Evolutionary conservation across 2,888 invertebrate genomes (phyloP).

Genomic region (Melolontha melolontha): DNA sequence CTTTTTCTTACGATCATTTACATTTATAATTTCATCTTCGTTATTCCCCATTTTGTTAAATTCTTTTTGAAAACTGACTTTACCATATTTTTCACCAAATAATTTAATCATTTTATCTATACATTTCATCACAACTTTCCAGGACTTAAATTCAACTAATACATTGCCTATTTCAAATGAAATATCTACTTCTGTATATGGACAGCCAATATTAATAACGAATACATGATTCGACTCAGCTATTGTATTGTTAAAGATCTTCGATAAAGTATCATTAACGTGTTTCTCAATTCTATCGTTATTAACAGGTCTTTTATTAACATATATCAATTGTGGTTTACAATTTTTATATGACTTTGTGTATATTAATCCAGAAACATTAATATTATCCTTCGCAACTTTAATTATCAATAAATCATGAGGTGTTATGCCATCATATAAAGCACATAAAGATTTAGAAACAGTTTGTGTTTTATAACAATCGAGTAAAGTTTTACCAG

Average conservation of each 20-base stretch:
- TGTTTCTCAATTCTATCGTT: slow-evolving; percentile 68
- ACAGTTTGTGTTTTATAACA: slow-evolving; percentile 70
- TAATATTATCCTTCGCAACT: slow-evolving; percentile 65
- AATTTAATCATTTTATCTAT: slow-evolving; percentile 63
- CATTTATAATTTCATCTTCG: not conserved
- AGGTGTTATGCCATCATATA: slow-evolving; percentile 65
- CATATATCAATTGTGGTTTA: slow-evolving; percentile 72
- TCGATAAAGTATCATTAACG: slow-evolving; percentile 61
- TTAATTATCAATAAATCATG: slow-evolving; percentile 62
- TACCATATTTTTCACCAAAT: slow-evolving; percentile 61
- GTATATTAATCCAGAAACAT: slow-evolving; percentile 71
- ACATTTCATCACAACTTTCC: slow-evolving; percentile 63
- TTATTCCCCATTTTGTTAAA: not conserved
- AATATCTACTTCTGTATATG: slow-evolving; percentile 67
- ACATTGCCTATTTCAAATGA: slow-evolving; percentile 67
- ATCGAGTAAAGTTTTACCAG: slow-evolving; percentile 71
- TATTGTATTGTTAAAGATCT: slow-evolving; percentile 45
- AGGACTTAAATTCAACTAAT: slow-evolving; percentile 68
- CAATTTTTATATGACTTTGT: slow-evolving; percentile 65
- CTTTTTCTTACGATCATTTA: not conserved
- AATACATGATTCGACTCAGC: slow-evolving; percentile 62
- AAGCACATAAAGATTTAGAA: slow-evolving; percentile 67
- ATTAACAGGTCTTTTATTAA: slow-evolving; percentile 72
- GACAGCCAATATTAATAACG: slow-evolving; percentile 70
- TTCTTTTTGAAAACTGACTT: slow-evolving; percentile 54